phyloP scores from a whole-genome alignment of 2,797 vertebrate species.

The Amazona ochrocephala region DNA sequence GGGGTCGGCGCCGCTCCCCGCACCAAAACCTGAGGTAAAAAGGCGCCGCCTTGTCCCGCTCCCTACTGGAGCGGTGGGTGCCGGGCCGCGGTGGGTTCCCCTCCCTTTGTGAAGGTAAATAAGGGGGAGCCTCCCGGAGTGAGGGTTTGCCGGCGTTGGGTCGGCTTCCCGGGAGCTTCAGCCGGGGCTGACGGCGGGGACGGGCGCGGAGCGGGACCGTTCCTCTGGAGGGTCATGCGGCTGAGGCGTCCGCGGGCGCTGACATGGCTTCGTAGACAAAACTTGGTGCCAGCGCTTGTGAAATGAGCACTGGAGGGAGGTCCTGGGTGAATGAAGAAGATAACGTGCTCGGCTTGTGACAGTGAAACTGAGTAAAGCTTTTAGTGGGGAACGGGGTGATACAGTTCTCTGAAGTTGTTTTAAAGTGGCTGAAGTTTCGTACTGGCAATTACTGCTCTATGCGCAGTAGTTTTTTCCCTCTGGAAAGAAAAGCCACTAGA shows the following conservation, averaged over 20 bases:
- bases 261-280: neutral
- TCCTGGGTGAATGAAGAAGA: neutral
- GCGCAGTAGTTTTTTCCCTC: accelerated
- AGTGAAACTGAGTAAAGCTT: neutral
- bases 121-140: too few relatives aligned
- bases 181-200: neutral
- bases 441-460: neutral
- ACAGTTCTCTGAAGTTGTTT: neutral
- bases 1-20: neutral
- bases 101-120: neutral
- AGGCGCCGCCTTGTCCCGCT: neutral
- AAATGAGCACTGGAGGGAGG: neutral
- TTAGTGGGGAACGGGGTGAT: neutral
- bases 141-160: neutral
- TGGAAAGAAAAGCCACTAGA: neutral
- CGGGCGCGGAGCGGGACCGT: neutral
- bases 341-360: accelerated
- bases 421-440: neutral
- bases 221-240: neutral
- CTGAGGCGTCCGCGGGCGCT: neutral
- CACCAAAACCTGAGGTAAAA: neutral
- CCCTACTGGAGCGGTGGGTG: neutral
- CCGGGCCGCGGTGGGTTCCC: too few relatives aligned
- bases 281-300: neutral
- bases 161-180: neutral